phyloP scores from a whole-genome alignment of 2,113 vertebrate genomes.

The Phocoena sinus region DNA sequence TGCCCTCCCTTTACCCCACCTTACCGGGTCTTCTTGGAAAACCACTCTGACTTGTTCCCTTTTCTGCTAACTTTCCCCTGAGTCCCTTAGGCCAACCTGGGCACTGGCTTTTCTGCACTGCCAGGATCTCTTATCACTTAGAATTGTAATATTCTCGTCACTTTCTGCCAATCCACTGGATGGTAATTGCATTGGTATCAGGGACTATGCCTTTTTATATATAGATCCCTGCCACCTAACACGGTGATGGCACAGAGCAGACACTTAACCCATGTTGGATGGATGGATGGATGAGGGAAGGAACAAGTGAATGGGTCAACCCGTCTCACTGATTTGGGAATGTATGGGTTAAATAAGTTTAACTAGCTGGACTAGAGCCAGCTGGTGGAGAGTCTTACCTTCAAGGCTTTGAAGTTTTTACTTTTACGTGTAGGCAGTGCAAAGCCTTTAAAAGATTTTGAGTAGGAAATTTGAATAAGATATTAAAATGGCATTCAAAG shows the following conservation, averaged over 20 bases:
- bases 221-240: neutral
- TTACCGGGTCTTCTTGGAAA: neutral
- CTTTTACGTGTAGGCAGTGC: neutral
- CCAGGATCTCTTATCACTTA: neutral
- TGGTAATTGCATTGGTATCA: neutral
- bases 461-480: slow-evolving; percentile 23
- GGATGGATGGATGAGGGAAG: neutral
- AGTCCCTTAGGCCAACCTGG: neutral
- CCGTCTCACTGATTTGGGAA: neutral
- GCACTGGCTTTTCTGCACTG: neutral
- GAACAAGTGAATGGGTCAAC: neutral
- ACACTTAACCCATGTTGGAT: neutral
- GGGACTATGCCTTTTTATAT: neutral
- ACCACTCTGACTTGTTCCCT: neutral
- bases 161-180: neutral
- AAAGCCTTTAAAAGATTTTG: neutral
- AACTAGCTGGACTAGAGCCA: neutral
- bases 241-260: neutral
- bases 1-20: neutral
- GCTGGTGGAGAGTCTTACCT: neutral
- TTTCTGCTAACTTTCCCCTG: neutral
- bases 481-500: slow-evolving; percentile 8
- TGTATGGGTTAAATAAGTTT: neutral
- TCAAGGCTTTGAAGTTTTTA: neutral
- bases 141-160: neutral